Evolutionary conservation across 1,140 invertebrate species (phyloP).

Genomic region (Bilobella aurantiaca): DNA sequence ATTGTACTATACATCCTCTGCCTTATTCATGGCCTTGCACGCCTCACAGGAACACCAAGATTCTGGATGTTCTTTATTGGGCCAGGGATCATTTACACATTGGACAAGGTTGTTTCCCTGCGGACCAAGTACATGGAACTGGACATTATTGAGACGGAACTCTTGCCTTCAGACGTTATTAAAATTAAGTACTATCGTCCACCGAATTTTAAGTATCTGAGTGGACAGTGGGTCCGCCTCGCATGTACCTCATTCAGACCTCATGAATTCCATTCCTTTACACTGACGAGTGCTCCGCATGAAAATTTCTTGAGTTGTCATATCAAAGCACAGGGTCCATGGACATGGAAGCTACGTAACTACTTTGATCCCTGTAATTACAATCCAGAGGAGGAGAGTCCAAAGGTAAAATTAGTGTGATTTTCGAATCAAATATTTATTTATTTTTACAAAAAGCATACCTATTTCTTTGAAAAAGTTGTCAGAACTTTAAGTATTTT

Average conservation of each 20-base stretch:
- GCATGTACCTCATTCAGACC: slow-evolving; percentile 83
- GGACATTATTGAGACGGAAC: slow-evolving; percentile 87
- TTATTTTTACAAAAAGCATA: not conserved
- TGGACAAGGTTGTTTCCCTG: slow-evolving; percentile 86
- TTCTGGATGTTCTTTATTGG: slow-evolving; percentile 96
- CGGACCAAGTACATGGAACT: slow-evolving; percentile 86
- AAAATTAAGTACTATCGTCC: slow-evolving; percentile 88
- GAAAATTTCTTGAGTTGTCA: slow-evolving; percentile 95
- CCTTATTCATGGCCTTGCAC: slow-evolving; percentile 86
- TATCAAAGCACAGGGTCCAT: slow-evolving; percentile 96
- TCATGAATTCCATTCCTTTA: slow-evolving; percentile 96
- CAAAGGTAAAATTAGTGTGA: slow-evolving; percentile 47
- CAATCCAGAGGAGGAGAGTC: slow-evolving; percentile 69
- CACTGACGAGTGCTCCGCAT: slow-evolving; percentile 93
- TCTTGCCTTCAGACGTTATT: slow-evolving; percentile 89
- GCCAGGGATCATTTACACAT: slow-evolving; percentile 76
- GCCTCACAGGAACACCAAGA: slow-evolving; percentile 77
- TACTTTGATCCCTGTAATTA: slow-evolving; percentile 93
- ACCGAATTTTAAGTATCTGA: slow-evolving; percentile 91
- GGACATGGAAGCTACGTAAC: slow-evolving; percentile 97
- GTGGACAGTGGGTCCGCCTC: slow-evolving; percentile 75
- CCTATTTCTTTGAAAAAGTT: not conserved
- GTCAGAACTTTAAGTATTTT: not conserved
- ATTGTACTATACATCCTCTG: slow-evolving; percentile 79
- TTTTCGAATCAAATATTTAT: not conserved